phyloP scores from a whole-genome alignment of 2,888 invertebrate genomes.

The Quadroppia sp. region DNA sequence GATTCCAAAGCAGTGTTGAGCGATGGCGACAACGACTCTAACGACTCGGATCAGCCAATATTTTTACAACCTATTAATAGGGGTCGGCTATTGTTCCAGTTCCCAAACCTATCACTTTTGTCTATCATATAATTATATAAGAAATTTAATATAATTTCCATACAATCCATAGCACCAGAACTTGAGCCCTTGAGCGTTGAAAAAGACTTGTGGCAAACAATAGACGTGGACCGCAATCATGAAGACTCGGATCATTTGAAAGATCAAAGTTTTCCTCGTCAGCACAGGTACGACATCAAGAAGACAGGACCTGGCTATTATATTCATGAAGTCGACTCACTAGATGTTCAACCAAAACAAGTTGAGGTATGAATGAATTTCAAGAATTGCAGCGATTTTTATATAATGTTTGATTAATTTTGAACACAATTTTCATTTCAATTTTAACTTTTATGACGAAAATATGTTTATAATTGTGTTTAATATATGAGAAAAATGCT shows the following conservation, averaged over 20 bases:
- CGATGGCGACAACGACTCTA: constrained; percentile 6
- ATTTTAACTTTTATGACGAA: too few species aligned
- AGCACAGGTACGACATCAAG: constrained; percentile 85
- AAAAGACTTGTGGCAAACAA: background rate
- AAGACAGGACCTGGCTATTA: constrained; percentile 85
- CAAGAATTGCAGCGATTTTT: background rate
- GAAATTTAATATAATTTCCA: background rate
- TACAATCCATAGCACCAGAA: background rate
- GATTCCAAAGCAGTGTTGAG: background rate
- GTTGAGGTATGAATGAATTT: background rate
- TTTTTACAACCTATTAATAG: background rate
- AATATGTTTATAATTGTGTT: too few species aligned
- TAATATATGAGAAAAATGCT: too few species aligned
- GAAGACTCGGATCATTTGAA: background rate
- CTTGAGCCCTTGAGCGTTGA: background rate
- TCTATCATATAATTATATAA: background rate
- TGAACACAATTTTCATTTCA: background rate
- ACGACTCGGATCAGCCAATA: constrained; percentile 1
- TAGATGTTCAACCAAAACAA: constrained; percentile 17
- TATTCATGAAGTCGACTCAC: constrained; percentile 58
- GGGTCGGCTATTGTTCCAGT: background rate
- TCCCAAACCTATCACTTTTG: background rate
- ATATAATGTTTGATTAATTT: background rate
- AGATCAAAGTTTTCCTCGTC: constrained; percentile 64
- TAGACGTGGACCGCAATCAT: constrained; percentile 38